These are phyloP conservation scores for Drosophila arawakana DNA, from an alignment of 1,140 invertebrate species.

Conservation along the genomic window DNA sequence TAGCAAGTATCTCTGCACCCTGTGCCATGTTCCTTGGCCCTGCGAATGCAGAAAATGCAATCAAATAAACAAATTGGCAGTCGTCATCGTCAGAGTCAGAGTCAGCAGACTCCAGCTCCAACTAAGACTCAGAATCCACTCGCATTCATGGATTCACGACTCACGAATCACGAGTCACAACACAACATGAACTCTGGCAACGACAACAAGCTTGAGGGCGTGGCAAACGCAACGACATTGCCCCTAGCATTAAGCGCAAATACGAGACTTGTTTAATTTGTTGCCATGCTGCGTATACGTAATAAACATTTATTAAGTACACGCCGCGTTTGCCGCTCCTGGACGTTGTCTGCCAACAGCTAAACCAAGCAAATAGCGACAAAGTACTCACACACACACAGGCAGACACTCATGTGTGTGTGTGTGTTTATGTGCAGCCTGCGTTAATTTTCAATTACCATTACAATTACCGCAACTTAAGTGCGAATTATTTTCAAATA, in stretches of 20 bases:
- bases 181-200: slow-evolving; percentile 2
- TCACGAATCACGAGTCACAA: not conserved
- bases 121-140: not conserved
- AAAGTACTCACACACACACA: not conserved
- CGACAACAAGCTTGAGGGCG: not conserved
- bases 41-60: slow-evolving; percentile 43
- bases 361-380: slow-evolving; percentile 1
- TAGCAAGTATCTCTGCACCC: not conserved
- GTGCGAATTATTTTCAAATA: slow-evolving; percentile 21
- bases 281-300: slow-evolving; percentile 46
- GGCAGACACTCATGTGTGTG: not conserved
- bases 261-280: slow-evolving; percentile 46
- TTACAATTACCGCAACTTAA: slow-evolving; percentile 18
- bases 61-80: slow-evolving; percentile 60
- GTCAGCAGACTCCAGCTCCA: not conserved
- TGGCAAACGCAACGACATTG: slow-evolving; percentile 21
- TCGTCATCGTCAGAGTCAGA: slow-evolving; percentile 31
- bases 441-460: slow-evolving; percentile 21
- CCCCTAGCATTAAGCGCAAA: slow-evolving; percentile 27
- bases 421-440: not conserved
- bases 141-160: slow-evolving; percentile 7
- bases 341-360: not conserved
- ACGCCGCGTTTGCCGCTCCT: slow-evolving; percentile 11
- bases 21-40: not conserved
- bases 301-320: slow-evolving; percentile 46